Conservation (phyloP, 2,113 vertebrate genomes). For the Otis tarda region DNA sequence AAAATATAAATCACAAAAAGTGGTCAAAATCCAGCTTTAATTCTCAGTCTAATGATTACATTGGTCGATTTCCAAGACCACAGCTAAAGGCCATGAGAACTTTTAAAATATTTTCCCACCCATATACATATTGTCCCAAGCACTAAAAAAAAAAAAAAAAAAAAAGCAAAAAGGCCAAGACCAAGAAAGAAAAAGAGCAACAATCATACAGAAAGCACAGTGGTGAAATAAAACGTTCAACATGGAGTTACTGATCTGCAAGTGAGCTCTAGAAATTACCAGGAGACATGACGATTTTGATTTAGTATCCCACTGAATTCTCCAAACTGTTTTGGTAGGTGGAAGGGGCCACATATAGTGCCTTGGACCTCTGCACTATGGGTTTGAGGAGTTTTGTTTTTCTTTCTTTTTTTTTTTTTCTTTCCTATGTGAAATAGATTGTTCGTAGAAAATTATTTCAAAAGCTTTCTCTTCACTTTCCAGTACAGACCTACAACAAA, state of each 20-base stretch:
- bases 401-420: neutral
- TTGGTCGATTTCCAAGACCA: conserved; percentile 43
- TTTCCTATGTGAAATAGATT: neutral
- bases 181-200: neutral
- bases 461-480: conserved; percentile 27
- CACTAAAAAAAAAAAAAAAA: neutral
- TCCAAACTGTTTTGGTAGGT: neutral
- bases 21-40: conserved; percentile 21
- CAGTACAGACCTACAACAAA: neutral
- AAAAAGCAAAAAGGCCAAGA: neutral
- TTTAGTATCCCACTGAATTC: neutral
- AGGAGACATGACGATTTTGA: neutral
- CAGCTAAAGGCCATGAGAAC: conserved; percentile 52
- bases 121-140: neutral
- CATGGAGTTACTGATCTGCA: neutral
- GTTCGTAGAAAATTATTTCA: conserved; percentile 7
- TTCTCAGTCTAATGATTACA: conserved; percentile 41
- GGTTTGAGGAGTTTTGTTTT: neutral
- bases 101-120: conserved; percentile 34
- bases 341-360: neutral
- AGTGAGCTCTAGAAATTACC: neutral
- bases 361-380: neutral
- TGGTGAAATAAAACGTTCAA: neutral
- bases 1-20: conserved; percentile 12
- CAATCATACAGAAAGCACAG: neutral